Evolutionary conservation across 2,888 invertebrate species (phyloP).

Genomic region (Heliconius sara): DNA sequence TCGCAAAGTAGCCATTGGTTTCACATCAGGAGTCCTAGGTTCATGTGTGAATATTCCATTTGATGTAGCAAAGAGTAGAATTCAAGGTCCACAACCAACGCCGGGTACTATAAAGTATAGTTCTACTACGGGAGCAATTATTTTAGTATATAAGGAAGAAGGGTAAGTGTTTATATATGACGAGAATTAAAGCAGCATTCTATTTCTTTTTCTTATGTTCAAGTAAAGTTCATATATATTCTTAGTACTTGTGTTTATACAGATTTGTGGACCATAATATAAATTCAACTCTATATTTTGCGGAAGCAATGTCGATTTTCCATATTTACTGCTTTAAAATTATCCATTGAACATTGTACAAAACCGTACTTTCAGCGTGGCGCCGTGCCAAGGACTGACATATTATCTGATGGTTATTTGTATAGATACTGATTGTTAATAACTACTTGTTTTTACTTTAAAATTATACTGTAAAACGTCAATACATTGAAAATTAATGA

Average conservation of each 20-base stretch:
- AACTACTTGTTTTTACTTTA: not conserved
- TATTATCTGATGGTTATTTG: slow-evolving; percentile 9
- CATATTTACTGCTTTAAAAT: slow-evolving; percentile 18
- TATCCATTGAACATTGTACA: slow-evolving; percentile 14
- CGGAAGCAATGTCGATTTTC: not conserved
- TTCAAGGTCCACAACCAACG: slow-evolving; percentile 95
- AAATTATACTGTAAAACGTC: not conserved
- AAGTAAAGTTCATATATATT: not conserved
- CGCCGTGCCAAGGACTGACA: slow-evolving; percentile 35
- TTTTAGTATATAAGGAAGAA: slow-evolving; percentile 92
- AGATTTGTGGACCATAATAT: not conserved
- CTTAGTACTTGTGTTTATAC: not conserved
- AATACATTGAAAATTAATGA: too few relatives aligned
- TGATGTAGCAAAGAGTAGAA: slow-evolving; percentile 97
- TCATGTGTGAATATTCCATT: slow-evolving; percentile 97
- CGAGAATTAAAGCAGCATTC: too few relatives aligned
- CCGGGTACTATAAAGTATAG: slow-evolving; percentile 90
- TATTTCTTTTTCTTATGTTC: too few relatives aligned
- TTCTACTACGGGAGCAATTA: slow-evolving; percentile 89
- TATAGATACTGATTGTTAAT: slow-evolving; percentile 15
- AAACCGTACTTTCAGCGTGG: slow-evolving; percentile 38
- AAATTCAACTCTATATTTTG: not conserved
- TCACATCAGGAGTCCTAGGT: slow-evolving; percentile 93
- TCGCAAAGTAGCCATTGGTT: slow-evolving; percentile 92
- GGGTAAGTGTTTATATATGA: slow-evolving; percentile 85